Conservation (phyloP, 2,797 vertebrate genomes). For the Lerista edwardsae region DNA sequence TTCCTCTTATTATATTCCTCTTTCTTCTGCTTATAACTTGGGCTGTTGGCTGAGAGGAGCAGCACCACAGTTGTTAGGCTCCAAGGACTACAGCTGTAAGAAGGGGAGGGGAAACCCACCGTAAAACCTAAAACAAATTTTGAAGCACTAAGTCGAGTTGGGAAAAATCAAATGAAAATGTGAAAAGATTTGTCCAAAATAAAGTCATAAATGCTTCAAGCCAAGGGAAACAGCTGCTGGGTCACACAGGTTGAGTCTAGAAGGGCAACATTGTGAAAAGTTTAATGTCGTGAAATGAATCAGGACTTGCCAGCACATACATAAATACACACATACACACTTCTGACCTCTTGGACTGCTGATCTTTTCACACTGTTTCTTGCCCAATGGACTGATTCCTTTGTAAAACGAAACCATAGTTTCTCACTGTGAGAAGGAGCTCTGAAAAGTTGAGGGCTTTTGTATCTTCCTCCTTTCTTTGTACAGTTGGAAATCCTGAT, state of each 20-base stretch:
- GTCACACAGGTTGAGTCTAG: constrained; percentile 69
- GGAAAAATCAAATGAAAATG: constrained; percentile 79
- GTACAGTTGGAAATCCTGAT: too few relatives aligned
- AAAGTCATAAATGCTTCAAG: constrained; percentile 78
- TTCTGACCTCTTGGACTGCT: constrained; percentile 30
- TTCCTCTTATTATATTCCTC: neutral
- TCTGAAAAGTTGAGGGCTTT: too few relatives aligned
- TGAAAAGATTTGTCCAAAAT: constrained; percentile 80
- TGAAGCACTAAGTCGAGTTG: constrained; percentile 71
- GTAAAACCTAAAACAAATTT: constrained; percentile 85
- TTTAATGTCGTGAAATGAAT: constrained; percentile 66
- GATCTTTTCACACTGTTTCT: constrained; percentile 2
- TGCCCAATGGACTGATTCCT: too few relatives aligned
- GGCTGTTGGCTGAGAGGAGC: constrained; percentile 48
- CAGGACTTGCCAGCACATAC: constrained; percentile 50
- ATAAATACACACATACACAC: constrained; percentile 17
- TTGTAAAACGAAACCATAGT: too few relatives aligned
- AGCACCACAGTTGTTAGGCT: constrained; percentile 64
- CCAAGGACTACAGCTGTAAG: constrained; percentile 76
- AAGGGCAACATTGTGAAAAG: constrained; percentile 62
- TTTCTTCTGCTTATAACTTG: constrained; percentile 58
- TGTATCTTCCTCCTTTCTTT: too few relatives aligned
- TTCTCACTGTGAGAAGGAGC: too few relatives aligned
- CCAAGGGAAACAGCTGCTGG: constrained; percentile 82
- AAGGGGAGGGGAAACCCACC: constrained; percentile 40